These are phyloP conservation scores for Pelmatolapia mariae DNA, from an alignment of 2,113 vertebrate species.

Conservation along the genomic window DNA sequence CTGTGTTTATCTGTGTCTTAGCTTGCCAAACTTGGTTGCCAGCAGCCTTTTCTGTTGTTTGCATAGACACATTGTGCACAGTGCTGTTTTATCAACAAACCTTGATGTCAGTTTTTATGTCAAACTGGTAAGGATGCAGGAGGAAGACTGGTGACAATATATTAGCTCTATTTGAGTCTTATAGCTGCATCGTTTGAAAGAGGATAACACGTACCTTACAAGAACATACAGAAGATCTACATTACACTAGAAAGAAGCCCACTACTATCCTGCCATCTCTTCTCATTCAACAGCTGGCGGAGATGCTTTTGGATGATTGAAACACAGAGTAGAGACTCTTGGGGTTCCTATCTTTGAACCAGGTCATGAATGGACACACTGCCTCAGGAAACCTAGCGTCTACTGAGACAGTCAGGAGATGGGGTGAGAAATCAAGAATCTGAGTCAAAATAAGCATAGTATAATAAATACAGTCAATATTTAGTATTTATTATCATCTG, in stretches of 20 bases:
- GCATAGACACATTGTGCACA: neutral
- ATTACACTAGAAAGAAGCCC: neutral
- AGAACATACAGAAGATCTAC: neutral
- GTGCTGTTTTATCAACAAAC: neutral
- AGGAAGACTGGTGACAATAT: neutral
- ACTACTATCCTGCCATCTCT: neutral
- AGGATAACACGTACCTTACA: neutral
- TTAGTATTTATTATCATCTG: neutral
- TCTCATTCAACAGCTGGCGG: neutral
- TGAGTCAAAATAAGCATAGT: neutral
- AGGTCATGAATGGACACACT: slow-evolving; percentile 73
- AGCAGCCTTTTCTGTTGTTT: neutral
- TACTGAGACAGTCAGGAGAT: neutral
- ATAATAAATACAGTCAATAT: neutral
- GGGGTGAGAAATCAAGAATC: neutral
- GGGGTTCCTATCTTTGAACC: slow-evolving; percentile 86
- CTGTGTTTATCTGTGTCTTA: neutral
- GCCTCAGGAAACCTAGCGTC: slow-evolving; percentile 80
- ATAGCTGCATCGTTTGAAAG: neutral
- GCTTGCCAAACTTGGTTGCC: neutral
- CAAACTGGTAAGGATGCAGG: neutral
- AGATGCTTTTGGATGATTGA: slow-evolving; percentile 77
- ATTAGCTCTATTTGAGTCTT: neutral
- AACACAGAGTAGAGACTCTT: slow-evolving; percentile 93
- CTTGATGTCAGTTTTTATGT: neutral